Evolutionary conservation across 2,888 invertebrate species (phyloP), one percentile per base, ranked within the genome.

Genomic region (Teinopalpus imperialis): DNA sequence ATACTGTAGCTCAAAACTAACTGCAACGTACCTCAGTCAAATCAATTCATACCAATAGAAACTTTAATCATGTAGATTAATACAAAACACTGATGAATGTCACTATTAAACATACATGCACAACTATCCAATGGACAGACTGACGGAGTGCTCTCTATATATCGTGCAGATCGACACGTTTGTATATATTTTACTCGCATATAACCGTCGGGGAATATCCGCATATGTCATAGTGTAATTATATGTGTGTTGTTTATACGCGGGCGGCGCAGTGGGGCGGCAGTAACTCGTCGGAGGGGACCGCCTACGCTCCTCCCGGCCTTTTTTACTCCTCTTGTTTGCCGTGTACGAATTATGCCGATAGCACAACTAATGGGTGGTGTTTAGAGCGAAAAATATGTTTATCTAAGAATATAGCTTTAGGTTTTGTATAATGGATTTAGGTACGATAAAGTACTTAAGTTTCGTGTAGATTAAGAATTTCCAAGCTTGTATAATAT

Each of bases 261-360:
- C 54, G 54, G 50, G 46, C 46, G 49, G 57, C 56, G 73, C 74
- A 73, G 30, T 59, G 76, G 85, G 81, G 76, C 78, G 81, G 74
- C 59, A 76, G 70, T 79, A 81, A 81, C 70, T 62, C 70, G 66
- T 37, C 66, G 65, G 67, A 62, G 66, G 72, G 57, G 72, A 21
- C 70, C 61, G 76, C 65, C 63, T 63, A 72, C 66, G 66, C 61
- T 64, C 64, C 61, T 51, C 63, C 56, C 57, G 57, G 57, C 52
- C 47, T 51, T 49, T 52, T 55, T 48, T 54, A 44, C 49, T 37
- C 43, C 41, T 42, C 40, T 46, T 46, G 41, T 41, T 46, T 35
- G 41, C 23, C 40, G 35, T 32, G 41, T 41, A 48, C 44, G 50
- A 53, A 53, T 53, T 53, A 53, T 26, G 27, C 39, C 39, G 20